Percentiles rank a stretch among this genome's conserved stretches.
These are phyloP conservation scores for Furcula furcula DNA, from an alignment of 2,888 invertebrate genomes.

Conservation along the genomic window DNA sequence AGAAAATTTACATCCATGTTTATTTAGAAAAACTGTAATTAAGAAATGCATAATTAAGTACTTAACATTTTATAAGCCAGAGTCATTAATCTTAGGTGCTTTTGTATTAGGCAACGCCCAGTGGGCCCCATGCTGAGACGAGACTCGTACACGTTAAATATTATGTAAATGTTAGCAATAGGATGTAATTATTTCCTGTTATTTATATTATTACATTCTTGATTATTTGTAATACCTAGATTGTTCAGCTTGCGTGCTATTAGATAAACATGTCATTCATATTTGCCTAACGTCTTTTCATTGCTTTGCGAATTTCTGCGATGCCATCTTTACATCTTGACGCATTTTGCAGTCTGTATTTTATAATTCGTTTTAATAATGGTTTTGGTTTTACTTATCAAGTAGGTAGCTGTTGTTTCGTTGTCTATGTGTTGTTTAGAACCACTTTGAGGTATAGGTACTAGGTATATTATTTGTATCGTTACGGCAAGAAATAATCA, in stretches of 20 bases:
- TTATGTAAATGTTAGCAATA: slow-evolving; percentile 2
- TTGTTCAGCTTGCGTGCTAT: neutral
- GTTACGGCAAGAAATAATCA: no score
- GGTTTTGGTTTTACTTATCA: no score
- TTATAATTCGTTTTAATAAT: no score
- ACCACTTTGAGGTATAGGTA: no score
- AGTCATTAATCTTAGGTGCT: slow-evolving; percentile 29
- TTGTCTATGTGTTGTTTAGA: no score
- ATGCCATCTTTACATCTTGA: neutral
- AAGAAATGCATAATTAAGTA: slow-evolving; percentile 34
- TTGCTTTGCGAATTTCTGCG: neutral
- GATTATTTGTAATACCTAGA: neutral
- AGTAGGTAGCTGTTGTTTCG: no score
- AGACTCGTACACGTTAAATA: slow-evolving; percentile 1
- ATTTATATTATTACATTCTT: neutral
- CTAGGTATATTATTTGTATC: no score
- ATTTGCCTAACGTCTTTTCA: no score
- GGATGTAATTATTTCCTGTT: no score
- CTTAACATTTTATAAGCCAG: slow-evolving; percentile 29
- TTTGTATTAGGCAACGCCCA: slow-evolving; percentile 11
- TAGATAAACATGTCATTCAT: no score
- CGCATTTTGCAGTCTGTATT: no score
- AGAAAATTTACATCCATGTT: slow-evolving; percentile 38
- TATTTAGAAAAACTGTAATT: slow-evolving; percentile 37
- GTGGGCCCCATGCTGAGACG: slow-evolving; percentile 7